Evolutionary conservation across 2,888 invertebrate species (phyloP).

Genomic region (Diarsia mendica): DNA sequence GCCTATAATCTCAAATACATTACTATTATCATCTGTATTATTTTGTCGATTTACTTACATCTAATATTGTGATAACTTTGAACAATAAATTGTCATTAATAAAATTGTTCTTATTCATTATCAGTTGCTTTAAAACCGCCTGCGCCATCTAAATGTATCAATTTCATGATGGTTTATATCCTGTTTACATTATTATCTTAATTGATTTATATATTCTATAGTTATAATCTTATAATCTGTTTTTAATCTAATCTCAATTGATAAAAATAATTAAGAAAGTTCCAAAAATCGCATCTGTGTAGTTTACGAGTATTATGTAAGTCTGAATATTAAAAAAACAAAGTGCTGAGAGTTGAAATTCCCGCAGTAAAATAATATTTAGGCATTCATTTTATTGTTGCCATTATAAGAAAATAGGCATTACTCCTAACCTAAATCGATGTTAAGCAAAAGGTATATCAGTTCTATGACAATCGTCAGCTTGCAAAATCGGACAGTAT

Average conservation of each 20-base stretch:
- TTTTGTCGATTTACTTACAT: too few relatives aligned
- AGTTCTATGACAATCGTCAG: too few relatives aligned
- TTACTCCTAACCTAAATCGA: too few relatives aligned
- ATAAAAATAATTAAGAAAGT: background rate
- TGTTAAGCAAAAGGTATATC: too few relatives aligned
- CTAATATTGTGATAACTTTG: too few relatives aligned
- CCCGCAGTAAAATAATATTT: background rate
- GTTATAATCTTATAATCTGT: background rate
- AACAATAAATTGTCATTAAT: background rate
- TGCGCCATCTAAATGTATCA: background rate
- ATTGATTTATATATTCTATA: conserved; percentile 6
- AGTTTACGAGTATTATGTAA: background rate
- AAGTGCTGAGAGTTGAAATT: background rate
- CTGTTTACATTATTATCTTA: background rate
- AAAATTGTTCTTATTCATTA: conserved; percentile 5
- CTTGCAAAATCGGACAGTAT: too few relatives aligned
- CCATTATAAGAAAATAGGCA: too few relatives aligned
- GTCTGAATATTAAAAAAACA: background rate
- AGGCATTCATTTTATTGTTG: background rate
- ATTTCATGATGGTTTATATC: background rate
- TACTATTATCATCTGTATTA: background rate
- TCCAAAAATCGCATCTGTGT: background rate
- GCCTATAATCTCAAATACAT: background rate
- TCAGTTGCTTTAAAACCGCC: background rate
- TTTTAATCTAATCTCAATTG: background rate